Evolutionary conservation across 2,888 invertebrate genomes (phyloP), one percentile per base, ranked within the genome.

Genomic region (Latheticus oryzae): DNA sequence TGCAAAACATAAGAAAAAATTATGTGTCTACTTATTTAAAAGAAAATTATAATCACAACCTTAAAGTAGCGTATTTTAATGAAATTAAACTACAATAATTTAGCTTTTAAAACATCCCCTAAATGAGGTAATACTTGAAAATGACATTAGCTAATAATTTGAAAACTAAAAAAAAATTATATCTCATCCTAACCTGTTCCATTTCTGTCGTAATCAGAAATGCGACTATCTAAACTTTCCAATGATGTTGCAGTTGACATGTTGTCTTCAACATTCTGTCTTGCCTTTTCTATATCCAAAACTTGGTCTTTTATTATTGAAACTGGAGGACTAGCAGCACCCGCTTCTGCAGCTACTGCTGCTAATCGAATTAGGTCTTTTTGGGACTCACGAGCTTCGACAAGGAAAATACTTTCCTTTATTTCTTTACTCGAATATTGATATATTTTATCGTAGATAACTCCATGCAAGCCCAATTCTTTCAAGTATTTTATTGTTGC

Each of bases 361-460:
- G 76, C 78, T 19, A 79, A 64, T 19, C 70, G 65, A 15, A 88
- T 83, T 26, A 87, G 68, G 11, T 85, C 84, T 60, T 85, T 85
- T 71, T 91, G 89, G 57, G 86, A 88, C 72, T 89, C 90, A 64
- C 90, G 86, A 15, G 90, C 90, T 78, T 91, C 90, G 65, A 91
- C 79, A 73, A 91, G 79, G 77, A 93, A 93, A 72, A 93, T 89
- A 75, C 91, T 93, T 79, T 93, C 91, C 79, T 89, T 89, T 1
- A 87, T 84, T 78, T 87, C 85, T 71, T 90, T 90, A 23, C 83
- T 83, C 23, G 84, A 85, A 71, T 86, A 87, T 67, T 89, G 85
- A 69, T 93, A 91, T 68, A 93, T 88, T 78, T 96, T 93, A 78
- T 99, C 98, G 74, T 96, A 97, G 73, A 98, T 97, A 52, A 99